Evolutionary conservation across 2,113 vertebrate species (phyloP).

Genomic region (Calonectris borealis): DNA sequence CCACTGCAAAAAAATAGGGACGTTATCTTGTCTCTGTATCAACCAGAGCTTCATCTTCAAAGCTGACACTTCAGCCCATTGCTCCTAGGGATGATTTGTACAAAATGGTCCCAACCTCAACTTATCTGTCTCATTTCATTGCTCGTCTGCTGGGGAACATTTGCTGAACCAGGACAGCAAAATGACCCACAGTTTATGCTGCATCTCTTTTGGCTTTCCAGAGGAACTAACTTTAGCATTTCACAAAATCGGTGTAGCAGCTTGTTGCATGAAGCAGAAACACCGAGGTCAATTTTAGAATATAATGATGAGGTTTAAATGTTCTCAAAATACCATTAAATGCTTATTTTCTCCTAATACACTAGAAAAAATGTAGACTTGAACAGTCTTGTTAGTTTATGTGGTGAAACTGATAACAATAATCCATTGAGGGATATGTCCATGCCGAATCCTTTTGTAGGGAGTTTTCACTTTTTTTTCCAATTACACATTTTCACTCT

Average conservation of each 20-base stretch:
- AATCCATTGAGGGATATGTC: slow-evolving; percentile 19
- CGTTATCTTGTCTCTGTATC: neutral
- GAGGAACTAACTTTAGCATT: neutral
- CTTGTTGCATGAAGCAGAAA: neutral
- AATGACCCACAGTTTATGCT: neutral
- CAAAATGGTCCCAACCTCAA: neutral
- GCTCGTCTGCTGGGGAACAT: neutral
- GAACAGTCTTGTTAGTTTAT: neutral
- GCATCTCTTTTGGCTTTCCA: neutral
- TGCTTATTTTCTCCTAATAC: neutral
- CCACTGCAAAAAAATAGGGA: neutral
- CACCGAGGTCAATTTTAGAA: neutral
- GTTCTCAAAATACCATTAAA: neutral
- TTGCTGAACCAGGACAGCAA: neutral
- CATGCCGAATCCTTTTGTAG: slow-evolving; percentile 39
- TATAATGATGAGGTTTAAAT: neutral
- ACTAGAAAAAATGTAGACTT: neutral
- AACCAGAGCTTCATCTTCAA: neutral
- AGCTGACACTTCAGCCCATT: neutral
- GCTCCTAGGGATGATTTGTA: neutral
- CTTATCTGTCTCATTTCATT: neutral
- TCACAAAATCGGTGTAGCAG: neutral
- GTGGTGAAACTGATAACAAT: neutral
- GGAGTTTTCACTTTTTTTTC: slow-evolving; percentile 78
- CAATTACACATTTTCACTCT: slow-evolving; percentile 84